phyloP scores from a whole-genome alignment of 1,140 invertebrate genomes.

The Thaumetopoea pityocampa region DNA sequence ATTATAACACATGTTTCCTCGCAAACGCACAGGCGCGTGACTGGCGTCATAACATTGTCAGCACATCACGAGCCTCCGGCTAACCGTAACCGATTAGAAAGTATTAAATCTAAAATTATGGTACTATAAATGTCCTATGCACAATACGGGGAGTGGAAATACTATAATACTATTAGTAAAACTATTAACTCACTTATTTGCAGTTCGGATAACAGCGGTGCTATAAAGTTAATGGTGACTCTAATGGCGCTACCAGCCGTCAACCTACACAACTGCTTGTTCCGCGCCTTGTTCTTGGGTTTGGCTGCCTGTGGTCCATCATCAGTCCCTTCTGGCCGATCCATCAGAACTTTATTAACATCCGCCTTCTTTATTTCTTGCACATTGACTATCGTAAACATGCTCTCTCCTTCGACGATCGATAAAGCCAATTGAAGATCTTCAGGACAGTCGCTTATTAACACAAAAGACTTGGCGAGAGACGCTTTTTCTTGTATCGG shows the following conservation, averaged over 20 bases:
- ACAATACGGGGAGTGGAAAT: too few relatives aligned
- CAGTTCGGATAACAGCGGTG: conserved; percentile 43
- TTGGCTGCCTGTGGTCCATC: conserved; percentile 24
- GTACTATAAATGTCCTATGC: too few relatives aligned
- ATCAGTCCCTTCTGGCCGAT: conserved; percentile 31
- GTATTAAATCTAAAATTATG: conserved; percentile 3
- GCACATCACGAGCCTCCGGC: too few relatives aligned
- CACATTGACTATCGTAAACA: conserved; percentile 51
- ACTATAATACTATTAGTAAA: too few relatives aligned
- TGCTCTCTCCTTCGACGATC: conserved; percentile 38
- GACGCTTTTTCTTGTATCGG: conserved; percentile 39
- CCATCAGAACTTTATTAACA: conserved; percentile 52
- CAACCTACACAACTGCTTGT: conserved; percentile 53
- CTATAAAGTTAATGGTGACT: conserved; percentile 48
- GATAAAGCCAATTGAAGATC: conserved; percentile 56
- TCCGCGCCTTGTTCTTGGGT: conserved; percentile 32
- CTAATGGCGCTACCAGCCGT: conserved; percentile 52
- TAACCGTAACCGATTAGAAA: conserved; percentile 4
- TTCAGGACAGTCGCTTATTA: conserved; percentile 50
- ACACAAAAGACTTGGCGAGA: conserved; percentile 45
- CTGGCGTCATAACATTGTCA: too few relatives aligned
- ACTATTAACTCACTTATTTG: conserved; percentile 38
- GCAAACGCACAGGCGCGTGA: too few relatives aligned
- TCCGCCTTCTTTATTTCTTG: conserved; percentile 60
- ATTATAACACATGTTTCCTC: too few relatives aligned